Conservation (phyloP, 2,888 invertebrate genomes). For the Pyralis farinalis region DNA sequence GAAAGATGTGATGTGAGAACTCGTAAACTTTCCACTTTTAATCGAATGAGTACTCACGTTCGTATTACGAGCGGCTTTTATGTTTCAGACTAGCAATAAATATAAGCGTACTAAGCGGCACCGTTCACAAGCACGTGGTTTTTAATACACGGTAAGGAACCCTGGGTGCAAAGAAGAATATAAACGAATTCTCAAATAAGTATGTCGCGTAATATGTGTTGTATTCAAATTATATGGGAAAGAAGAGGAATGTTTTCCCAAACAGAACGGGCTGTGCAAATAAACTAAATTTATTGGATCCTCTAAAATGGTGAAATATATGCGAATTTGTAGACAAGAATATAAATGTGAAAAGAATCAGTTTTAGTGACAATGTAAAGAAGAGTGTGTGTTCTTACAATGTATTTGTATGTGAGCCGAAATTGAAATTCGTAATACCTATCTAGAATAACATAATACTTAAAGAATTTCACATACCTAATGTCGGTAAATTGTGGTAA, state of each 20-base stretch:
- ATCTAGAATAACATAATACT: no score
- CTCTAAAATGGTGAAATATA: background rate
- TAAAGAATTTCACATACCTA: background rate
- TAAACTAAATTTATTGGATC: background rate
- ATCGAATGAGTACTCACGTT: conserved; percentile 15
- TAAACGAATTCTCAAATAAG: background rate
- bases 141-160: background rate
- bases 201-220: background rate
- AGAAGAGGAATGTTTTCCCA: background rate
- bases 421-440: background rate
- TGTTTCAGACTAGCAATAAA: conserved; percentile 18
- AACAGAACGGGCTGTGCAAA: background rate
- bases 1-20: conserved; percentile 30
- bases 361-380: background rate
- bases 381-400: background rate
- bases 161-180: background rate
- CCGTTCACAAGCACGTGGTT: background rate
- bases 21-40: conserved; percentile 32
- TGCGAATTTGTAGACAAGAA: background rate
- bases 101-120: conserved; percentile 9
- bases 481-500: background rate
- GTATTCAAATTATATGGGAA: background rate
- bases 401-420: background rate
- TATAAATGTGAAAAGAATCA: background rate
- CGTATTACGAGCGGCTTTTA: conserved; percentile 15